These are phyloP conservation scores for Oscheius sp. DNA, from an alignment of 1,140 invertebrate genomes.

Conservation along the genomic window DNA sequence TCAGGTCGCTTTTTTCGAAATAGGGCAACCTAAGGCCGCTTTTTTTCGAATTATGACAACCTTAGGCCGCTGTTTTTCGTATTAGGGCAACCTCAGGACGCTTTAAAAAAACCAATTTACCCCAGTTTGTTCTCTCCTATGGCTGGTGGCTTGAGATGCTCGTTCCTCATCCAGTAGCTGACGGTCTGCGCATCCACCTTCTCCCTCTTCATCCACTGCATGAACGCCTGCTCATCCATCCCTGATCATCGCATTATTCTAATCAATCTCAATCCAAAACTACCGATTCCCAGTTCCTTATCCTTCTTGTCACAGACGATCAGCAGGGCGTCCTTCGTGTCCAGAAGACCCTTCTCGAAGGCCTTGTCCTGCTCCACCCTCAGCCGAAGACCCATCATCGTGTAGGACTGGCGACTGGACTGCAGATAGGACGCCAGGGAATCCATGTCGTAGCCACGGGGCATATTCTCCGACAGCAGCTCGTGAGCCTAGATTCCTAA, in stretches of 20 bases:
- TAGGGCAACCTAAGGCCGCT: too few relatives aligned
- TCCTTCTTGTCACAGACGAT: slow-evolving; percentile 55
- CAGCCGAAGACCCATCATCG: slow-evolving; percentile 53
- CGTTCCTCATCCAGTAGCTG: slow-evolving; percentile 56
- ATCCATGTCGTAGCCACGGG: slow-evolving; percentile 50
- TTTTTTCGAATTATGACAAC: too few relatives aligned
- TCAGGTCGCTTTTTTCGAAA: too few relatives aligned
- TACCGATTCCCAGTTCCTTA: slow-evolving; percentile 52
- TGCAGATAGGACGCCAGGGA: slow-evolving; percentile 48
- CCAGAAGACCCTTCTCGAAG: slow-evolving; percentile 51
- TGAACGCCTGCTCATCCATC: slow-evolving; percentile 56
- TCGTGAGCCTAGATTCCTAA: slow-evolving; percentile 36
- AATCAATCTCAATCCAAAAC: neutral
- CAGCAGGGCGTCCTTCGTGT: slow-evolving; percentile 52
- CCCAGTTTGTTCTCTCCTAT: slow-evolving; percentile 55
- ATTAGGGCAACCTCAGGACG: too few relatives aligned
- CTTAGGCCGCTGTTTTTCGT: too few relatives aligned
- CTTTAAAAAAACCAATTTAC: slow-evolving; percentile 23
- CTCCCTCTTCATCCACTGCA: slow-evolving; percentile 38
- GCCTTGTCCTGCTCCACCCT: slow-evolving; percentile 59
- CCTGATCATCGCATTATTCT: neutral
- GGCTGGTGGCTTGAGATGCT: slow-evolving; percentile 41
- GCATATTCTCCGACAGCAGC: slow-evolving; percentile 57
- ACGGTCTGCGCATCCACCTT: slow-evolving; percentile 38
- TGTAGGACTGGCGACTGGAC: slow-evolving; percentile 48